Conservation (phyloP, 2,888 invertebrate species). For the Hermaeophaga mercurialis region DNA sequence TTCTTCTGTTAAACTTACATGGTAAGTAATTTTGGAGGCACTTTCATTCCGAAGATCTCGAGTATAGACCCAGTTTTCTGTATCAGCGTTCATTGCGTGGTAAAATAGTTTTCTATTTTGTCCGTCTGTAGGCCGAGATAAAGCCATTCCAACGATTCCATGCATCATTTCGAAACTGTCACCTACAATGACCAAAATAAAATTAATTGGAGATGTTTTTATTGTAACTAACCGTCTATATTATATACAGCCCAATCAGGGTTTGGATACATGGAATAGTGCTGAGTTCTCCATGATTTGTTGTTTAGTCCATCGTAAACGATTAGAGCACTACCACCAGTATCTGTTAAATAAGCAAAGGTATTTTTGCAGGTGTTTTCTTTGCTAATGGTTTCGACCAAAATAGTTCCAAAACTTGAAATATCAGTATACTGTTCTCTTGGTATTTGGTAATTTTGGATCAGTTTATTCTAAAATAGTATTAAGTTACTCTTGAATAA, state of each 20-base stretch:
- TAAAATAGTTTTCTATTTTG: conserved; percentile 66
- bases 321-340: conserved; percentile 65
- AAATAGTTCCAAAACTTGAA: conserved; percentile 69
- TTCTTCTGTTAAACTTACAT: no score
- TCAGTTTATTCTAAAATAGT: conserved; percentile 61
- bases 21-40: no score
- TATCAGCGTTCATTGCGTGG: conserved; percentile 70
- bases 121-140: conserved; percentile 65
- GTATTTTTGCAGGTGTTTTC: conserved; percentile 62
- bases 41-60: conserved; percentile 65
- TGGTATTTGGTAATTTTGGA: conserved; percentile 65
- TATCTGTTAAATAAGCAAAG: conserved; percentile 73
- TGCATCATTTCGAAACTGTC: conserved; percentile 76
- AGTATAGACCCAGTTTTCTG: conserved; percentile 70
- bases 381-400: conserved; percentile 64
- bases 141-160: conserved; percentile 70
- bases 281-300: conserved; percentile 68
- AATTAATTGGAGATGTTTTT: no score
- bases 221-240: conserved; percentile 67
- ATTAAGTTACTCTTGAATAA: no score
- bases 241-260: conserved; percentile 67
- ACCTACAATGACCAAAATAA: conserved; percentile 58
- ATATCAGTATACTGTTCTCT: conserved; percentile 55
- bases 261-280: conserved; percentile 65
- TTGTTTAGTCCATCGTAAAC: conserved; percentile 67